Evolutionary conservation across 1,140 invertebrate genomes (phyloP), one percentile per base, ranked within the genome.

Genomic region (Agrilus planipennis): DNA sequence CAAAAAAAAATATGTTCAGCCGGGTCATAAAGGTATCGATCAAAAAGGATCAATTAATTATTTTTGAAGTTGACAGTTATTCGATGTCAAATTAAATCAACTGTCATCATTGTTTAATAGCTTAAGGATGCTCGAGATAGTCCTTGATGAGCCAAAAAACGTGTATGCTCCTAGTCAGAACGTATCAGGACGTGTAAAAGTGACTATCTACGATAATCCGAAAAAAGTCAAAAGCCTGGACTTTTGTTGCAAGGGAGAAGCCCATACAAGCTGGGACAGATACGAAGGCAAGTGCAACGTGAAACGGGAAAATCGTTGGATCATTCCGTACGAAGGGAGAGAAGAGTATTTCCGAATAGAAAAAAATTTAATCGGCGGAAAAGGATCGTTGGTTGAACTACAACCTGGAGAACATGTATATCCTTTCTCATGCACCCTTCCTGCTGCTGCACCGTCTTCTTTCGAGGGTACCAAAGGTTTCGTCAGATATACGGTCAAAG

Each of bases 391-490:
- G 56, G 76, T 74, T 32, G 78, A 81, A 53, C 63, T 86, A 18
- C 73, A 75, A 34, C 52, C 69, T 15, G 81, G 81, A n/a, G 73
- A 74, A 27, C 76, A 84, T 50, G 68, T 67, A n/a, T 86, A 81
- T 59, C 79, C 77, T n/a, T 85, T 86, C 49, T 75, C 71, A 3
- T 80, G 71, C 52, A 65, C 71, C 2, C 54, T 86, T 35, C 82
- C 83, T 3, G 68, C 69, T 2, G 76, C 71, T 41, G 58, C 84
- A 32, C 82, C 82, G 7, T 83, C 84, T 14, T 88, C 84, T n/a
- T 91, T 89, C 68, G 84, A 89, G 60, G 82, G 84, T 0, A 76
- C 84, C 51, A 75, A 76, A 63, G 87, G 86, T 0, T 75, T 77
- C 61, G 71, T 89, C 17, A 69, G 84, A 12, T 89, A 89, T 54